These are phyloP conservation scores for Cancer borealis DNA, from an alignment of 2,888 invertebrate species.

Conservation along the genomic window DNA sequence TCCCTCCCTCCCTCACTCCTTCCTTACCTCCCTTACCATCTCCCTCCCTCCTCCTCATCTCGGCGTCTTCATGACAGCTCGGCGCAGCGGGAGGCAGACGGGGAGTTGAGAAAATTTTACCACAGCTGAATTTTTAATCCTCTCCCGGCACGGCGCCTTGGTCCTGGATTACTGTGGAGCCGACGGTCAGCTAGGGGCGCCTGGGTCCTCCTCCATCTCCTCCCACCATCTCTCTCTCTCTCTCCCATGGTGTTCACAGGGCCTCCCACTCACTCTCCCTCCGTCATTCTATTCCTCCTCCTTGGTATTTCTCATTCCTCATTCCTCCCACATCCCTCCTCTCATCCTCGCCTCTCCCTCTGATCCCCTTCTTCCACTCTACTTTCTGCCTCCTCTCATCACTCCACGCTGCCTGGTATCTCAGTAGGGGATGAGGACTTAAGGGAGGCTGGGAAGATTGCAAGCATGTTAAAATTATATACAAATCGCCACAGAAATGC, in stretches of 20 bases:
- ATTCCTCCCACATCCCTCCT: background rate
- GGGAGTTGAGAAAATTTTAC: constrained; percentile 74
- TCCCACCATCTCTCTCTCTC: constrained; percentile 7
- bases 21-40: background rate
- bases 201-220: constrained; percentile 5
- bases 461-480: background rate
- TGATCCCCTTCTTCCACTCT: too few species aligned
- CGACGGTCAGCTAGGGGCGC: constrained; percentile 47
- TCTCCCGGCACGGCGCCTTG: constrained; percentile 62
- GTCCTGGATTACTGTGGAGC: constrained; percentile 59
- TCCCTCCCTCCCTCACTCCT: constrained; percentile 30
- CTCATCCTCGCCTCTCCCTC: background rate
- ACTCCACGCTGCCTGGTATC: background rate
- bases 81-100: constrained; percentile 67
- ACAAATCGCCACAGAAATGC: background rate
- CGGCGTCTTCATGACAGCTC: constrained; percentile 67
- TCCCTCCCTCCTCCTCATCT: background rate
- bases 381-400: constrained; percentile 29
- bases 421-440: background rate
- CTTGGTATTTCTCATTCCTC: constrained; percentile 31
- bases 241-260: background rate
- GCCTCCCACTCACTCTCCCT: background rate
- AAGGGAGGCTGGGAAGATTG: background rate
- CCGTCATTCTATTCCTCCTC: background rate
- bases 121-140: constrained; percentile 71